Evolutionary conservation across 2,888 invertebrate genomes (phyloP), one percentile per base, ranked within the genome.

Genomic region (Pelosia muscerda): DNA sequence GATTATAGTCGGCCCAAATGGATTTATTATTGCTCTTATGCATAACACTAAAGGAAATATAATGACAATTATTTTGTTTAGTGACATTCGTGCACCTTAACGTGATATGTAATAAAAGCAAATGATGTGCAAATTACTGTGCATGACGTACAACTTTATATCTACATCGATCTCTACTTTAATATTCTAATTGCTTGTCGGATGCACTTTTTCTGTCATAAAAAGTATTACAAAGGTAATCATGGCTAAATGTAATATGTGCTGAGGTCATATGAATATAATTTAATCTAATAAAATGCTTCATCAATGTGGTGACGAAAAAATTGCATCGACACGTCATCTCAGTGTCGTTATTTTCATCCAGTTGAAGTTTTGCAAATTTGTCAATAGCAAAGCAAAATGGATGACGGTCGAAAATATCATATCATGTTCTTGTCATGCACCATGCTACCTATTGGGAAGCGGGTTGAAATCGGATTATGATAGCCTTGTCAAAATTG

Each of bases 1-100:
- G 0, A 88, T 78, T 4, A 92, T 84, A 8, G 88, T 90, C 13
- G 91, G 90, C 1, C 90, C 91, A 25, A 78, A 65, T 0, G 88
- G 88, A 75, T 90, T 91, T 0, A 89, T 76, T 42, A 71, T 67
- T 2, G 83, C 84, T 69, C 80, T 34, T 13, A 66, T 63, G 56
- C 62, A 66, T 56, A 70, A 54, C 38, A 79, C 60, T 9, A 74
- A 19, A 5, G 81, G 42, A 5, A 82, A 68, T 65, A 84, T 42
- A 23, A 79, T 11, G 19, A 82, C 22, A 54, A 78, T 60, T 65
- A 74, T 78, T 71, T 65, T 65, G 63, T 56, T 11, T 25, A 69
- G 62, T 65, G 68, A 71, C 79, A 79, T 79, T 62, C 72, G 75
- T 77, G 74, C 54, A 73, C 57, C 25, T 63, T 71, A 55, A 63